These are phyloP conservation scores for Atherinomorus stipes DNA, from an alignment of 2,113 vertebrate genomes.

Conservation along the genomic window DNA sequence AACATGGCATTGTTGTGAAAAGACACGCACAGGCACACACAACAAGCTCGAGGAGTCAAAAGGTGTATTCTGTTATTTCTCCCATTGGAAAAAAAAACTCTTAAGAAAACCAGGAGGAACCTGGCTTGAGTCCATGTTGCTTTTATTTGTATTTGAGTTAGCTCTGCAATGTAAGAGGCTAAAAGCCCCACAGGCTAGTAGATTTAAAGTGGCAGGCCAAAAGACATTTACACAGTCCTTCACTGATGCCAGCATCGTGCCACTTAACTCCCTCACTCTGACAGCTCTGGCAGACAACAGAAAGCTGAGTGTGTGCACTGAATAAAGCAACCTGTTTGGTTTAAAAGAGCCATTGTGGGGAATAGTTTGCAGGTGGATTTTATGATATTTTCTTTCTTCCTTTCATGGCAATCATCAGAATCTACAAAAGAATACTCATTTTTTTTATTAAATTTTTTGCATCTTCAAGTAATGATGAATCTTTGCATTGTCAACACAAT, in stretches of 20 bases:
- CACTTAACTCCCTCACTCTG: constrained; percentile 71
- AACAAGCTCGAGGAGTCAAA: constrained; percentile 17
- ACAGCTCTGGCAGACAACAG: constrained; percentile 67
- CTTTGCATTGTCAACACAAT: too few relatives aligned
- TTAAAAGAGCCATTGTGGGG: constrained; percentile 12
- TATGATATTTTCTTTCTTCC: background rate
- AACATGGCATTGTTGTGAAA: background rate
- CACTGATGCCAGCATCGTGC: constrained; percentile 69
- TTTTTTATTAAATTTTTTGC: too few relatives aligned
- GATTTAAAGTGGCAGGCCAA: constrained; percentile 66
- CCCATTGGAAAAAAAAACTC: constrained; percentile 28
- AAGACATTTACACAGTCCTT: constrained; percentile 64
- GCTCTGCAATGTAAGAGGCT: constrained; percentile 34
- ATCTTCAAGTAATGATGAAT: too few relatives aligned
- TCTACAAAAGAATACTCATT: background rate
- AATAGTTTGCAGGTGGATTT: constrained; percentile 18
- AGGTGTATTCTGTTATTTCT: constrained; percentile 53
- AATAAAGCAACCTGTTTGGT: constrained; percentile 52
- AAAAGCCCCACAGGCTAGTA: constrained; percentile 51
- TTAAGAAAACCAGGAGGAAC: constrained; percentile 36
- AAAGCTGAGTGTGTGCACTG: constrained; percentile 46
- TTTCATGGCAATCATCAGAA: background rate
- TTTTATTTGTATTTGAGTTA: constrained; percentile 68
- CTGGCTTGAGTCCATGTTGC: constrained; percentile 56
- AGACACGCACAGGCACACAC: background rate